Evolutionary conservation across 2,888 invertebrate genomes (phyloP), one percentile per base, ranked within the genome.

Genomic region (Philhelius pedissequus): DNA sequence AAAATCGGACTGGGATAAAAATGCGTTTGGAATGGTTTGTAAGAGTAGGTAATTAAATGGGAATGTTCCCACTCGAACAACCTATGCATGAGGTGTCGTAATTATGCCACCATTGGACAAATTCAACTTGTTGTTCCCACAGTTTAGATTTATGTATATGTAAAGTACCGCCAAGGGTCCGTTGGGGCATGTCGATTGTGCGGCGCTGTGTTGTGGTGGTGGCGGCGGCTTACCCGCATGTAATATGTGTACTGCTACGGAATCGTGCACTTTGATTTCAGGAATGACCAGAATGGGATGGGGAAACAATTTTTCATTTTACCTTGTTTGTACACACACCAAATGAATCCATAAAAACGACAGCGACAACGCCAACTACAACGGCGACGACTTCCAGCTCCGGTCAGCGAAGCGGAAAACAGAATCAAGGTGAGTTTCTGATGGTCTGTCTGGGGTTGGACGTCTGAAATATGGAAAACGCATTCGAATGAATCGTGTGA

Each of bases 381-480:
- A n/a, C n/a, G n/a, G n/a, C n/a, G n/a, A 45, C 3, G 43, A 45
- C 45, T 48, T 40, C 22, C 45, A 48, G 13, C 30, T 20, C 35
- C n/a, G 50, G 45, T 38, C 78, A 78, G 25, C 82, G 78, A 69
- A 82, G 82, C 82, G 82, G 78, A 82, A 77, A 77, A 82, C 73
- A 54, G 56, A 77, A 82, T 73, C 73, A 82, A 82, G 82, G 78
- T 82, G 78, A 82, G 78, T 71, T 71, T 76, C 58, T 43, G 50
- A 9, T 48, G 52, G 13, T 15, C 50, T 54, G 82, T 82, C 71
- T 77, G 62, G 15, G 27, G 18, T 20, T 8, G 15, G 64, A 64
- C 30, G 64, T 32, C 64, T 77, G 52, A 52, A 60, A 73, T 68
- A 62, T 66, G 45, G 50, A 77, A 77, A 82, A 68, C 73, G 77